These are phyloP conservation scores for Pangasius sanitwongsei DNA, from an alignment of 2,797 vertebrate species.

Conservation along the genomic window DNA sequence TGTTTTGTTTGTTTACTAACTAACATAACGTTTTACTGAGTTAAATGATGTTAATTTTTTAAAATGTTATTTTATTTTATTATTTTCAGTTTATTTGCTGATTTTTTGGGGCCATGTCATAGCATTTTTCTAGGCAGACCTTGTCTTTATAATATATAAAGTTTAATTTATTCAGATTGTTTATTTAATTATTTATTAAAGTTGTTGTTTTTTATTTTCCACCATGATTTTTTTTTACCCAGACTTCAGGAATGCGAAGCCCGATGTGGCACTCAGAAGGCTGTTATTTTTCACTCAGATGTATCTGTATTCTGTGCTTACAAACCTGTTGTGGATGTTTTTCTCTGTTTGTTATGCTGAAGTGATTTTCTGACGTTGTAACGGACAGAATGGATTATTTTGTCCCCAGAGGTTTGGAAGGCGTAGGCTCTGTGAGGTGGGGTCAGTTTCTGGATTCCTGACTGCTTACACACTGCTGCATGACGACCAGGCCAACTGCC, in stretches of 20 bases:
- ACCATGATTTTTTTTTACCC: background rate
- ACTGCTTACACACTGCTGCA: background rate
- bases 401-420: too few species aligned
- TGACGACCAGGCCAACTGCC: background rate
- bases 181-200: background rate
- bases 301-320: background rate
- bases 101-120: background rate
- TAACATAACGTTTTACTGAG: too few species aligned
- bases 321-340: background rate
- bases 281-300: background rate
- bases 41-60: background rate
- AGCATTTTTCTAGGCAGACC: background rate
- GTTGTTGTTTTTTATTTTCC: background rate
- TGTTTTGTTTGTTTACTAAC: background rate
- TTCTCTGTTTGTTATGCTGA: background rate
- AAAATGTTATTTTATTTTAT: background rate
- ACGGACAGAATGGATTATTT: background rate
- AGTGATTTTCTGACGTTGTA: background rate
- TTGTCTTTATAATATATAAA: background rate
- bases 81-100: background rate
- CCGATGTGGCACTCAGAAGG: background rate
- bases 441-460: slow-evolving; percentile 9
- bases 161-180: too few species aligned
- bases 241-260: background rate
- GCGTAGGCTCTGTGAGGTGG: background rate